Base-by-base conservation (phyloP, 2,113 vertebrate species). In the Anguilla rostrata region DNA sequence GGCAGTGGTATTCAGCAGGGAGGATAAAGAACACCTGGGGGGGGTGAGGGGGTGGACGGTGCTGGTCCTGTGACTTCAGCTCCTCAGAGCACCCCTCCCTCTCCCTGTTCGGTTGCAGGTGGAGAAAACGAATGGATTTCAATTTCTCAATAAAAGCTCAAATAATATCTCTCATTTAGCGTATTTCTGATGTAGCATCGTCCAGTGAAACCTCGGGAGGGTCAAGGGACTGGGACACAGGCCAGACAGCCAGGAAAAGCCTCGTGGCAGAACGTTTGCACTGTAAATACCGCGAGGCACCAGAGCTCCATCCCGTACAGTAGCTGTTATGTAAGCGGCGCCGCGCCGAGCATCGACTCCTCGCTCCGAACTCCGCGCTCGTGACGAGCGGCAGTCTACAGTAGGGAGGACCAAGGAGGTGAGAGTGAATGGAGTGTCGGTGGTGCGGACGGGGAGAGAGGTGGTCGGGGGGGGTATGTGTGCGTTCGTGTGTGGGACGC, bases 401-500 rank as follows among this genome's bases (percentile, higher is more conserved):
- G 60, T 20, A 8, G 60, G 60, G 60, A 66, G 22, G 8, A 4
- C 9, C 49, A 14, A 5, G 60, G 60, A 66, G 60, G 60, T 22
- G 20, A 66, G 60, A 49, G 41, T 20, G 39, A 71, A 34, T 78
- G 40, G 78, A 5, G 12, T 29, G 3, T 49, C 41, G 60, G 83
- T 84, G 39, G 82, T 81, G 83, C 78, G 60, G 9, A 53, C 11
- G 12, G 49, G 12, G 34, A 12, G 53, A 86, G 89, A 57, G 9
- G 90, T 91, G 90, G 89, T 92, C 90, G 92, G 91, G 93, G 90
- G 92, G 91, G 91, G 93, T 84, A 39, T 84, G 78, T 56, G 60
- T 79, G 66, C 66, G 46, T 71, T 6, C 49, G 85, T 53, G 40
- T 75, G 75, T 57, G 39, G 56, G 85, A 90, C 91, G 92, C 87